phyloP scores from a whole-genome alignment of 1,140 invertebrate genomes.

The Meloidogyne hapla region DNA sequence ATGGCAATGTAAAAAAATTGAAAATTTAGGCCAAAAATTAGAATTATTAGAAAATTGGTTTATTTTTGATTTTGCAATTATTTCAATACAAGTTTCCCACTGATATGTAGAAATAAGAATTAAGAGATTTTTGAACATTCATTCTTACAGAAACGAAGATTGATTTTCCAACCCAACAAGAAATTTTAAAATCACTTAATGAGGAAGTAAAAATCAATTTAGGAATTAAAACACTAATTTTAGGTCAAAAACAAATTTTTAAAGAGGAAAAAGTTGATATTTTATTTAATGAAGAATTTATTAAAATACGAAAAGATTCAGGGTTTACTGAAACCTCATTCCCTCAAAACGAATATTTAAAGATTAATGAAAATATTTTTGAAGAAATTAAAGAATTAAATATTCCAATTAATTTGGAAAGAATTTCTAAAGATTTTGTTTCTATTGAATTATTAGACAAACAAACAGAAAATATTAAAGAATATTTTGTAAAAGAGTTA shows the following conservation, averaged over 20 bases:
- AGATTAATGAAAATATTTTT: background rate
- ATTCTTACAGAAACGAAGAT: background rate
- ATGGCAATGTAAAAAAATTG: no score
- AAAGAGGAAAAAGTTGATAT: background rate
- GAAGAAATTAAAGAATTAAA: background rate
- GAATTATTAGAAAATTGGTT: background rate
- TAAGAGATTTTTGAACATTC: background rate
- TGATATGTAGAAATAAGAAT: no score
- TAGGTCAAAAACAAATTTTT: no score
- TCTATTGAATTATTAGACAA: background rate
- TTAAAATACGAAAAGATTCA: conserved; percentile 1
- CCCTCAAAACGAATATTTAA: background rate
- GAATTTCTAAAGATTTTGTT: background rate
- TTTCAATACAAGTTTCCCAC: background rate
- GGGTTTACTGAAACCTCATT: conserved; percentile 2
- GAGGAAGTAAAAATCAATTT: background rate
- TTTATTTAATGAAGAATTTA: conserved; percentile 2
- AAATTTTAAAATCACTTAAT: no score
- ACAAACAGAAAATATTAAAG: background rate
- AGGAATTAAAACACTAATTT: background rate
- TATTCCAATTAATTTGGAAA: background rate
- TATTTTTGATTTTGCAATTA: background rate
- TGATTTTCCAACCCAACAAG: background rate
- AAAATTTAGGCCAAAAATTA: background rate
- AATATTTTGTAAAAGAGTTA: background rate